These are phyloP conservation scores for Alethe diademata DNA, from an alignment of 2,113 vertebrate genomes.

Conservation along the genomic window DNA sequence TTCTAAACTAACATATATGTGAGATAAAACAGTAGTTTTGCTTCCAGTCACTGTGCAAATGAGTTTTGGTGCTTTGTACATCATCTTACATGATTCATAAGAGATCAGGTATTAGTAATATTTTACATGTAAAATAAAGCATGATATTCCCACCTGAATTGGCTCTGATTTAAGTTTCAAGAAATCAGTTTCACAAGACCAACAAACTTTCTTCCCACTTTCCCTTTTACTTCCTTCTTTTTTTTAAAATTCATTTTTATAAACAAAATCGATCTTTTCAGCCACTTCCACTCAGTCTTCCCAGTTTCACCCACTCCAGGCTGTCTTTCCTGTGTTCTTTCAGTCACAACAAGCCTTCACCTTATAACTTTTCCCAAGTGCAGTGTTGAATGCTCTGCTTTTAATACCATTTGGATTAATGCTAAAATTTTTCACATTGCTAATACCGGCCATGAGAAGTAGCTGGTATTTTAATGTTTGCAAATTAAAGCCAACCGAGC, in stretches of 20 bases:
- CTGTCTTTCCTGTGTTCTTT: neutral
- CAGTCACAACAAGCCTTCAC: neutral
- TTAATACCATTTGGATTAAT: neutral
- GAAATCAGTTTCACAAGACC: accelerated
- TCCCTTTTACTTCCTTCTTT: neutral
- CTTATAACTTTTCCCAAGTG: neutral
- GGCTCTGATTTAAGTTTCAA: neutral
- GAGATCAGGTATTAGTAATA: neutral
- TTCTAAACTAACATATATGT: neutral
- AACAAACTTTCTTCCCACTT: neutral
- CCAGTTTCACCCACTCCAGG: neutral
- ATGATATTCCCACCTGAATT: neutral
- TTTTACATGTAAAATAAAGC: neutral
- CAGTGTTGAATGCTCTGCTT: neutral
- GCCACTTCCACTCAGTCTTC: neutral
- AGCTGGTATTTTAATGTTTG: neutral
- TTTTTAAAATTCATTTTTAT: neutral
- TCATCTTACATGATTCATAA: neutral
- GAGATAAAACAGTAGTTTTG: neutral
- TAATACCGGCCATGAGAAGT: neutral
- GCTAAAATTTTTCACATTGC: neutral
- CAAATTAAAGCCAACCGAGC: neutral
- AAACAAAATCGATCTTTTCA: neutral
- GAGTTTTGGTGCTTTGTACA: neutral
- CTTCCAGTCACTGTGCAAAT: neutral